Base-by-base conservation (phyloP, 1,140 invertebrate genomes). In the Fopius arisanus region DNA sequence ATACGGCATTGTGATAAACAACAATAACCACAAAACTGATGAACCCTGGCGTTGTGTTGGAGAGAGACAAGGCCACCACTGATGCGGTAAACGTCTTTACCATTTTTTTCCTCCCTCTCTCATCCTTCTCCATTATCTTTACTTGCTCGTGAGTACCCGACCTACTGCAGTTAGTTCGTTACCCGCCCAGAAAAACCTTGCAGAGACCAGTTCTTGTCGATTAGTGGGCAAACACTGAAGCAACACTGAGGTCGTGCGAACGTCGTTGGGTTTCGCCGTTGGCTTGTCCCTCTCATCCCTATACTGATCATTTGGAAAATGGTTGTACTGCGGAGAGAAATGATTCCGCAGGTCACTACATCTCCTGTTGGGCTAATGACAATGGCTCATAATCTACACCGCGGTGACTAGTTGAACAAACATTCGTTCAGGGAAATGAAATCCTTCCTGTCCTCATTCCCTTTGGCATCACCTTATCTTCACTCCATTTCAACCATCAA, bases 171-270 rank as follows among this genome's bases (percentile, higher is more conserved):
- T 77, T 79, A 66, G 62, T 78, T 81, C 73, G 76, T 79, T 79
- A 78, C 62, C 72, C 69, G 69, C 70, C 72, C 65, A 78, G 79
- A 81, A 81, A 82, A 82, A 82, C 72, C 69, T n/a, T 80, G 81
- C 72, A 81, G 76, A 75, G 72, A 81, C 80, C 79, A 82, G 81
- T 82, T 82, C 80, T 82, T 81, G 80, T 81, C 81, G 81, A 81
- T 82, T 82, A 79, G 79, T 81, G 81, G 80, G 76, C 77, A 81
- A 81, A 82, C 81, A 81, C 76, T 80, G 77, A 80, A 78, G 77
- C 72, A 59, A 65, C 28, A 72, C 70, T 81, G 79, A 81, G 80
- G 81, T 81, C 79, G 78, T 81, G 80, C 81, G 77, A 82, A 82
- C 80, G 73, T 54, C 33, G 31, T 70, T 62, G 59, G 43, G 62